Base-by-base conservation (phyloP, 2,113 vertebrate genomes). In the Oreamnos americanus region DNA sequence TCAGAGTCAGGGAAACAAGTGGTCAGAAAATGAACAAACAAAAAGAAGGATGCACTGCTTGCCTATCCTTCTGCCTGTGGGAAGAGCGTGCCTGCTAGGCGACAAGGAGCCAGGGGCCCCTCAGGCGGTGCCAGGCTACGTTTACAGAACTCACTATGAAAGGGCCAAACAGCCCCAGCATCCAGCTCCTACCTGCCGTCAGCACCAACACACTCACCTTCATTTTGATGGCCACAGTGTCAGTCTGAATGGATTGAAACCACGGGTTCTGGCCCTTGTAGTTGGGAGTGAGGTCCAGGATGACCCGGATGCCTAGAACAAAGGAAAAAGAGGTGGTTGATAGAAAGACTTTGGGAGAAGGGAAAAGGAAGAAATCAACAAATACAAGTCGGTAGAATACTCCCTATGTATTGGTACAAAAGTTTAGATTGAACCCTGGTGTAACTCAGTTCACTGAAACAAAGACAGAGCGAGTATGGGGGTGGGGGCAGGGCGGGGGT, bases 221-320 rank as follows among this genome's bases (percentile, higher is more conserved):
- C 87, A 99, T 23, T 92, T 98, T 97, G n/a, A 49, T 1, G 5
- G 91, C 91, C 25, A 98, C 89, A 0, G 30, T 2, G 3, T 26
- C 39, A 3, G 21, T n/a, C 55, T 96, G 6, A 2, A 26, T 2
- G 4, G 87, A 87, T 1, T 7, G 81, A 82, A 99, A 99, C 99
- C 99, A 99, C 0, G 60, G 10, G 49, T 43, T 5, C 11, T 21
- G 0, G 47, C 99, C 98, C 2, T 0, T 1, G 62, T 99, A 99
- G 98, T 99, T 99, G 53, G 99, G 99, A 78, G 99, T 99, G 95
- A 99, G 96, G 81, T 99, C 99, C 92, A 99, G 97, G 90, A 99
- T 98, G 87, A 99, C 98, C 91, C 98, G 99, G 84, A 99, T 98
- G 33, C 99, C 99, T 99, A 84, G 12, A 57, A 91, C 58, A 47